These are phyloP conservation scores for Oligia strigilis DNA, from an alignment of 2,888 invertebrate genomes.

Conservation along the genomic window DNA sequence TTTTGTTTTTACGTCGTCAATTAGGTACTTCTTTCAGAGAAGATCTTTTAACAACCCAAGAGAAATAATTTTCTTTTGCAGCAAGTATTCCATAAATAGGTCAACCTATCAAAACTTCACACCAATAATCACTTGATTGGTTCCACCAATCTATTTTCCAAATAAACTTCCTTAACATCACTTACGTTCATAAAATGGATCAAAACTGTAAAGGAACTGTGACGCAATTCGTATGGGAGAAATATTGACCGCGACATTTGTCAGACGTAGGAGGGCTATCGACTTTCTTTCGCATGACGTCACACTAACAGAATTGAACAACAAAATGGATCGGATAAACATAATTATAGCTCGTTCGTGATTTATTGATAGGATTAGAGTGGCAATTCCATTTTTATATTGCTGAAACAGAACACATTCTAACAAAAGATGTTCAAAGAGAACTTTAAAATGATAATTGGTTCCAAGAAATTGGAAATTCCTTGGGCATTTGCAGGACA, in stretches of 20 bases:
- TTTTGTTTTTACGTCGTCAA: background rate
- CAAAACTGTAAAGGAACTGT: slow-evolving; percentile 18
- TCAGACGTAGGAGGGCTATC: slow-evolving; percentile 34
- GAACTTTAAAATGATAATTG: slow-evolving; percentile 17
- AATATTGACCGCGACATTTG: slow-evolving; percentile 47
- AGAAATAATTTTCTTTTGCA: background rate
- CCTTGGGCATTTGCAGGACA: background rate
- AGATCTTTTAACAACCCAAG: background rate
- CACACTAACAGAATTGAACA: slow-evolving; percentile 50
- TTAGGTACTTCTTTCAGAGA: background rate
- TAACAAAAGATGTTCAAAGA: slow-evolving; percentile 8
- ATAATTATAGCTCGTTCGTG: slow-evolving; percentile 23
- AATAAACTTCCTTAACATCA: background rate
- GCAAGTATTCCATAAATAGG: background rate
- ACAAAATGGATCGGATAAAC: slow-evolving; percentile 47
- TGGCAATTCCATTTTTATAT: slow-evolving; percentile 21
- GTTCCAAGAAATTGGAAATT: background rate
- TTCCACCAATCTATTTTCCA: background rate
- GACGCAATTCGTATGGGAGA: slow-evolving; percentile 36
- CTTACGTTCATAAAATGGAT: slow-evolving; percentile 5
- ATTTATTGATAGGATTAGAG: slow-evolving; percentile 40
- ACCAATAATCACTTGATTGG: background rate
- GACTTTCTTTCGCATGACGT: slow-evolving; percentile 58
- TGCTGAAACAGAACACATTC: slow-evolving; percentile 16
- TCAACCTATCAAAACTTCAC: background rate